Base-by-base conservation (phyloP, 1,140 invertebrate genomes). In the Asbolus verrucosus region DNA sequence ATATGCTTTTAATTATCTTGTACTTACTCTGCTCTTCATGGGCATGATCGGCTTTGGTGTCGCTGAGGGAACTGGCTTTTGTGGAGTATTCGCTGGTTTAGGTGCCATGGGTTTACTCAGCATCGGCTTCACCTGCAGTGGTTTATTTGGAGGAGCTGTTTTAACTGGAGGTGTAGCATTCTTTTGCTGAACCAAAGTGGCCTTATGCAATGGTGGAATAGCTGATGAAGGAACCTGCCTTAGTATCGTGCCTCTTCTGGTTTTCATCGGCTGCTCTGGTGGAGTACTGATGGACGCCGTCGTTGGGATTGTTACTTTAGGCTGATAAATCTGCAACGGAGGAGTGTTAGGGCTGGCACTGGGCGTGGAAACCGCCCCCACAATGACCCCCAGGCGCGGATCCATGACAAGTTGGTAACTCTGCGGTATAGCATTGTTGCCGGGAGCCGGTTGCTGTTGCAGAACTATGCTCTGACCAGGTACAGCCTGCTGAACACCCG, bases 331-430 rank as follows among this genome's bases (percentile, higher is more conserved):
- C 67, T 9, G 70, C 54, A 18, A 77, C 50, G 21, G 46, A 8
- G 33, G 21, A 19, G 38, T 41, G 31, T 38, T 62, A 75, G 61
- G 41, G 71, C 21, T 16, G 65, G 41, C n/a, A 75, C 61, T 15
- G 73, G 33, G n/a, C 24, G 15, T 61, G 41, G 21, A 16, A 19
- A 65, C 33, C 39, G 80, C 75, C 27, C 84, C 84, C 24, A 86
- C 76, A 69, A 87, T 80, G 1, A 85, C 76, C 62, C 84, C 84
- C 67, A 83, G 79, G 46, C 83, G 71, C 33, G 84, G 82, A 80
- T 86, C 84, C 79, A 86, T 84, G 2, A 87, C 82, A 21, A 86
- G 75, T 66, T 86, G 85, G 65, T 78, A 80, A 6, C 43, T 67
- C 14, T 69, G 46, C 13, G 41, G 67, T 14, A 74, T 46, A 70